These are phyloP conservation scores for Leptonema lineaticorne DNA, from an alignment of 1,140 invertebrate genomes.

Conservation along the genomic window DNA sequence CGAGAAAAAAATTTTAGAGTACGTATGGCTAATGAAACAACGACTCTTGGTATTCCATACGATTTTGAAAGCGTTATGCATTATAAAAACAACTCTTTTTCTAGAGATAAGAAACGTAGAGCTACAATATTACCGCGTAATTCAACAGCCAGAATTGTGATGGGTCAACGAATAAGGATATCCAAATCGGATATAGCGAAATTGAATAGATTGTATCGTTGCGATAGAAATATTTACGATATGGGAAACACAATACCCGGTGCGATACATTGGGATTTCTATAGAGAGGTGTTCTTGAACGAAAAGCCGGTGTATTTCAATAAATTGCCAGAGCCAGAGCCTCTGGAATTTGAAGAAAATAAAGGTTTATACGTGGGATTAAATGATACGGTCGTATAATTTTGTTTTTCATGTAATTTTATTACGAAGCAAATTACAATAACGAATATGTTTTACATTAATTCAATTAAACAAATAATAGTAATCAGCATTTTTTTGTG, in stretches of 20 bases:
- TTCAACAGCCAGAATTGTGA: slow-evolving; percentile 8
- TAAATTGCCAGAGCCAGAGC: slow-evolving; percentile 38
- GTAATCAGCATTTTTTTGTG: no score
- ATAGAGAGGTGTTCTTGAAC: slow-evolving; percentile 35
- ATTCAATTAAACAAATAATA: not conserved
- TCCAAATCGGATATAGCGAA: slow-evolving; percentile 39
- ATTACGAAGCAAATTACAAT: not conserved
- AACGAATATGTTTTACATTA: slow-evolving; percentile 10
- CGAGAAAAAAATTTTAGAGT: slow-evolving; percentile 41
- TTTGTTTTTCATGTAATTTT: not conserved
- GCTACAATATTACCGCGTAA: slow-evolving; percentile 38
- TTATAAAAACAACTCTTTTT: slow-evolving; percentile 55
- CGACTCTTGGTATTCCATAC: slow-evolving; percentile 55
- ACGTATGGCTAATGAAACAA: slow-evolving; percentile 35
- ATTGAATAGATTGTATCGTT: slow-evolving; percentile 39
- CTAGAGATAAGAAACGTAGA: slow-evolving; percentile 35
- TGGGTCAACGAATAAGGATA: slow-evolving; percentile 39
- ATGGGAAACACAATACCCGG: slow-evolving; percentile 38
- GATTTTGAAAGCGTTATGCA: slow-evolving; percentile 76
- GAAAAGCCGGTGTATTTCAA: slow-evolving; percentile 40
- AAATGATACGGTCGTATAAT: not conserved
- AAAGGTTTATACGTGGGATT: slow-evolving; percentile 1
- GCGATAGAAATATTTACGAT: slow-evolving; percentile 31
- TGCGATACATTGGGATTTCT: slow-evolving; percentile 36
- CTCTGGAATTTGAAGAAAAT: slow-evolving; percentile 40